Evolutionary conservation across 2,888 invertebrate species (phyloP), one percentile per base, ranked within the genome.

Genomic region (Eugnorisma glareosa): DNA sequence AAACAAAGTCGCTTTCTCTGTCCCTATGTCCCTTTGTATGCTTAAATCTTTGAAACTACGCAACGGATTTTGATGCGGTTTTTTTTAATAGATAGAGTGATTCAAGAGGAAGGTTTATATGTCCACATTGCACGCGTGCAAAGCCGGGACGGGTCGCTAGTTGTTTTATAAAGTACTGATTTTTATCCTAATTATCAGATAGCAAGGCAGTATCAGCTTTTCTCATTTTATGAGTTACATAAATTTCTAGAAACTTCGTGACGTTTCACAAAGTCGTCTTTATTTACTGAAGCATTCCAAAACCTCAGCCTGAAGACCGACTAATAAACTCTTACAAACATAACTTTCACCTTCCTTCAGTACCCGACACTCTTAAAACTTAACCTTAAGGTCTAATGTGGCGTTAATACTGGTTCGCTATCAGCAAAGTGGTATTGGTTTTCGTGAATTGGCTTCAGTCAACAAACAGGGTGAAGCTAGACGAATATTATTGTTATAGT

Each of bases 401-500:
- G 40, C 31, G 8, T 45, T 7, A 48, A 31, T 66, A 18, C 67
- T 15, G 0, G 15, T 77, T 72, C 0, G 1, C 3, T 2, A 75
- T 3, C 48, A 8, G 75, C 45, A 73, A 81, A 75, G 31, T 8
- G 37, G 7, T 6, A 0, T 63, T 85, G 67, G 83, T 81, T 83
- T 88, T 82, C 88, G 86, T 89, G 90, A 92, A 94, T 93, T 93
- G 92, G 90, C 92, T 91, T 89, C 85, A 89, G 88, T 83, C 89
- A 87, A 90, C 89, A 90, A 92, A 93, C 92, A 92, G 92, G 91
- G 91, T 92, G 90, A 89, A 79, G 81, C 90, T 91, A 93, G 93
- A 93, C 92, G 93, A 94, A 93, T 92, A 93, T 95, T 94, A 96
- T 92, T 92, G 93, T 95, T 95, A 95, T 93, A 92, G 94, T 94